Conservation (phyloP, 2,797 vertebrate genomes). For the Adrianichthys oophorus region DNA sequence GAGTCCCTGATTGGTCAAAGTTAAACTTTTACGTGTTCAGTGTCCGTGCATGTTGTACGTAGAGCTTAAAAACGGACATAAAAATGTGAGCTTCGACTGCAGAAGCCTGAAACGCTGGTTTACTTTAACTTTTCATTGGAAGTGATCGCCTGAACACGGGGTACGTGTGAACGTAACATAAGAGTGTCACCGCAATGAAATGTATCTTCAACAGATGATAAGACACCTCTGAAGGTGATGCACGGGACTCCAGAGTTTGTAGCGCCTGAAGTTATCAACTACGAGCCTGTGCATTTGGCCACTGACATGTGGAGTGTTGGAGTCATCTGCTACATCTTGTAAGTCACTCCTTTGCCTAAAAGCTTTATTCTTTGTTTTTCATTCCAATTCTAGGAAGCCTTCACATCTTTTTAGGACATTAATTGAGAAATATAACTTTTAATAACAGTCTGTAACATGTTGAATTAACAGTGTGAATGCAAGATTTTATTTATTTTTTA, state of each 20-base stretch:
- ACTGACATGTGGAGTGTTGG: slow-evolving; percentile 92
- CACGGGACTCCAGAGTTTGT: slow-evolving; percentile 90
- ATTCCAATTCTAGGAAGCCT: not conserved
- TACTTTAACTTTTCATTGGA: no score
- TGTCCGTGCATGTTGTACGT: no score
- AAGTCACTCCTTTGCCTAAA: slow-evolving; percentile 57
- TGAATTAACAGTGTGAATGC: no score
- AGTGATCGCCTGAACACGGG: no score
- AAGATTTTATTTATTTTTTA: no score
- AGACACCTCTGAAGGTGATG: slow-evolving; percentile 80
- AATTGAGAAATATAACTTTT: not conserved
- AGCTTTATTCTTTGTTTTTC: not conserved
- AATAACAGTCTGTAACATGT: not conserved
- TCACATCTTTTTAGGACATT: not conserved
- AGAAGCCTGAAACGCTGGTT: no score
- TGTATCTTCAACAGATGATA: slow-evolving; percentile 5
- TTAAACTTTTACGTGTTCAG: no score
- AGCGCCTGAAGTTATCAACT: slow-evolving; percentile 89
- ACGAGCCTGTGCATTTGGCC: slow-evolving; percentile 76
- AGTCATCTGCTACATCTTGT: slow-evolving; percentile 92
- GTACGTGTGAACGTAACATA: no score
- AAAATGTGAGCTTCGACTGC: no score
- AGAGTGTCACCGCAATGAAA: not conserved
- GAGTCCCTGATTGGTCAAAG: no score
- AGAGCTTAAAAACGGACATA: no score